phyloP scores from a whole-genome alignment of 2,888 invertebrate species.

The Sinohyriopsis cumingii region DNA sequence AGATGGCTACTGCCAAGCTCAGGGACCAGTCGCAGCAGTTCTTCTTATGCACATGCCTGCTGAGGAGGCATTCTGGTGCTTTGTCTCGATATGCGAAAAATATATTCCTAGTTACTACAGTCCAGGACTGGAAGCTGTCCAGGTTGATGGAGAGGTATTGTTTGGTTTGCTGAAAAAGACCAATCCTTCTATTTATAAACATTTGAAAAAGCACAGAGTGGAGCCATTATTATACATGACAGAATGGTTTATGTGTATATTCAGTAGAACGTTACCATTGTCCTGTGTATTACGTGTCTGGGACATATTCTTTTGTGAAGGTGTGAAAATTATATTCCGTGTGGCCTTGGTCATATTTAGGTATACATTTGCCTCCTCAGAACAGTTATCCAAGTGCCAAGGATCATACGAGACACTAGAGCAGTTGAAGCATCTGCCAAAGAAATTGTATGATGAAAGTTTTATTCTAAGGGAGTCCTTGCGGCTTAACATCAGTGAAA shows the following conservation, averaged over 20 bases:
- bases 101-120: slow-evolving; percentile 93
- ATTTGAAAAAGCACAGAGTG: slow-evolving; percentile 89
- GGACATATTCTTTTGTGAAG: slow-evolving; percentile 76
- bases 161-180: slow-evolving; percentile 91
- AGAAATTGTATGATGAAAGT: slow-evolving; percentile 84
- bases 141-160: slow-evolving; percentile 94
- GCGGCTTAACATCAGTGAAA: slow-evolving; percentile 85
- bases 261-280: slow-evolving; percentile 96
- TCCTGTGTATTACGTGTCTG: slow-evolving; percentile 93
- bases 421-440: slow-evolving; percentile 88
- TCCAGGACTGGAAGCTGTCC: slow-evolving; percentile 89
- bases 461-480: slow-evolving; percentile 81
- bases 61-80: slow-evolving; percentile 98
- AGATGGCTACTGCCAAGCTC: slow-evolving; percentile 98
- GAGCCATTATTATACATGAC: slow-evolving; percentile 97
- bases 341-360: slow-evolving; percentile 91
- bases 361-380: slow-evolving; percentile 83
- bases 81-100: slow-evolving; percentile 96
- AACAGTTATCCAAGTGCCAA: slow-evolving; percentile 82
- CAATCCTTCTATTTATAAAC: slow-evolving; percentile 88
- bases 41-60: slow-evolving; percentile 99
- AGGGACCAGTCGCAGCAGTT: slow-evolving; percentile 97
- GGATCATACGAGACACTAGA: slow-evolving; percentile 94
- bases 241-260: slow-evolving; percentile 98
- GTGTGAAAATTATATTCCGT: slow-evolving; percentile 86